Conservation (phyloP, 2,888 invertebrate genomes). For the Plagodis pulveraria region DNA sequence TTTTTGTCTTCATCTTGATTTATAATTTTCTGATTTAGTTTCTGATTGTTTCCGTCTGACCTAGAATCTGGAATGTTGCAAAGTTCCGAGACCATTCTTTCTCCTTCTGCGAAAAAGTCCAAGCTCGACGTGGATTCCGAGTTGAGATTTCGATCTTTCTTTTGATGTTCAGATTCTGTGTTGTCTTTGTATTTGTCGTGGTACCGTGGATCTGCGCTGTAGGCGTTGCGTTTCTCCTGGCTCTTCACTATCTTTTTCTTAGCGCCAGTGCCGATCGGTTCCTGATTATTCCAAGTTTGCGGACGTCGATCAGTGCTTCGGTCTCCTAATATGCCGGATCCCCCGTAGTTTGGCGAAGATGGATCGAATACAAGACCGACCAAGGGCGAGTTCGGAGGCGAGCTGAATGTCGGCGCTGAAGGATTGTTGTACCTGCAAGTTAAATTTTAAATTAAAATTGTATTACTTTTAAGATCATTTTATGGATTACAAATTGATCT, state of each 20-base stretch:
- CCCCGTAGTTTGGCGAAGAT: slow-evolving; percentile 69
- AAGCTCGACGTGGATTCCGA: slow-evolving; percentile 84
- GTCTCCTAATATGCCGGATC: slow-evolving; percentile 65
- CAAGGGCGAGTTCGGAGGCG: slow-evolving; percentile 77
- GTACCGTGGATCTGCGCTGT: slow-evolving; percentile 66
- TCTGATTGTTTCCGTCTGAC: slow-evolving; percentile 59
- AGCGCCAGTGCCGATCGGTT: slow-evolving; percentile 79
- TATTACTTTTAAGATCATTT: slow-evolving; percentile 16
- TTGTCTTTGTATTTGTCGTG: slow-evolving; percentile 72
- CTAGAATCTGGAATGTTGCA: slow-evolving; percentile 80
- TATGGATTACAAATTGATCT: slow-evolving; percentile 26
- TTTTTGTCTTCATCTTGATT: slow-evolving; percentile 72
- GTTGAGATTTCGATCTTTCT: slow-evolving; percentile 66
- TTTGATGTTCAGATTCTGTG: slow-evolving; percentile 61
- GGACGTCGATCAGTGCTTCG: slow-evolving; percentile 69
- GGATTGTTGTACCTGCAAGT: slow-evolving; percentile 74
- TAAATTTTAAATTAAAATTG: slow-evolving; percentile 36
- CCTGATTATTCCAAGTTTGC: slow-evolving; percentile 71
- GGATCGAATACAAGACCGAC: slow-evolving; percentile 76
- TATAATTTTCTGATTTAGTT: slow-evolving; percentile 56
- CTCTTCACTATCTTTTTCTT: slow-evolving; percentile 79
- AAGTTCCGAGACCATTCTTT: slow-evolving; percentile 86
- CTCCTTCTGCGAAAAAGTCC: slow-evolving; percentile 85
- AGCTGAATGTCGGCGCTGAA: slow-evolving; percentile 74
- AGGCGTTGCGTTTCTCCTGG: slow-evolving; percentile 72